phyloP scores from a whole-genome alignment of 1,140 invertebrate genomes.

The Conus ventricosus region DNA sequence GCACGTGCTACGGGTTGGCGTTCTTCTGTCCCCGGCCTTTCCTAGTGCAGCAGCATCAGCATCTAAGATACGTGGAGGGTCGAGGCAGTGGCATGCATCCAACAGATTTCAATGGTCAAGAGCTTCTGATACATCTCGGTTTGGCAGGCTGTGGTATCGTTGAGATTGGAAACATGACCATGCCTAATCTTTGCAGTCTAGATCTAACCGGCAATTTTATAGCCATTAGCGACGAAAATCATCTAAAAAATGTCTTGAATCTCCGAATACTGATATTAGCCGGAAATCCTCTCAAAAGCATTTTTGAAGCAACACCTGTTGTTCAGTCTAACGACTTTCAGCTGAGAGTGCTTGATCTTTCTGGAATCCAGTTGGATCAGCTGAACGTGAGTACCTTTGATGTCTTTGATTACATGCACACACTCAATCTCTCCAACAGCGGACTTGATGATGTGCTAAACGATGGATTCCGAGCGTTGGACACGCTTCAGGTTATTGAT shows the following conservation, averaged over 20 bases:
- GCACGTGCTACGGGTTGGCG: slow-evolving; percentile 18
- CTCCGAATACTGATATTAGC: slow-evolving; percentile 21
- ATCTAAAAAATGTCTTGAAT: neutral
- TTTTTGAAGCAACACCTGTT: slow-evolving; percentile 13
- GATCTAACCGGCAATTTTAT: slow-evolving; percentile 34
- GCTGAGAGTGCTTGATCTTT: neutral
- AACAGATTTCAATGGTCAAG: neutral
- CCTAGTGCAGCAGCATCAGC: neutral
- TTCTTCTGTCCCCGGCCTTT: neutral
- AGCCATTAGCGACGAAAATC: neutral
- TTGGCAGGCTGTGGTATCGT: neutral
- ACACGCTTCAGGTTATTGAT: neutral
- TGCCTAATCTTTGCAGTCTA: neutral
- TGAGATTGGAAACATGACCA: neutral
- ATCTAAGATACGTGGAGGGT: neutral
- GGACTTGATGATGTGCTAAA: neutral
- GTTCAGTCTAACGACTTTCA: neutral
- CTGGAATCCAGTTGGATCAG: neutral
- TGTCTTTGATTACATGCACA: slow-evolving; percentile 7
- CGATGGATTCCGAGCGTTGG: slow-evolving; percentile 21
- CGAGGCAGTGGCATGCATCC: neutral
- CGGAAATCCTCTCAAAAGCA: neutral
- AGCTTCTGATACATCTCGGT: neutral
- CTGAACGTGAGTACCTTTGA: slow-evolving; percentile 3
- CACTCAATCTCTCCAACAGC: slow-evolving; percentile 8